Percentiles rank a stretch among this genome's conserved stretches.
phyloP scores from a whole-genome alignment of 2,888 invertebrate species.

The Ecdyonurus torrentis region DNA sequence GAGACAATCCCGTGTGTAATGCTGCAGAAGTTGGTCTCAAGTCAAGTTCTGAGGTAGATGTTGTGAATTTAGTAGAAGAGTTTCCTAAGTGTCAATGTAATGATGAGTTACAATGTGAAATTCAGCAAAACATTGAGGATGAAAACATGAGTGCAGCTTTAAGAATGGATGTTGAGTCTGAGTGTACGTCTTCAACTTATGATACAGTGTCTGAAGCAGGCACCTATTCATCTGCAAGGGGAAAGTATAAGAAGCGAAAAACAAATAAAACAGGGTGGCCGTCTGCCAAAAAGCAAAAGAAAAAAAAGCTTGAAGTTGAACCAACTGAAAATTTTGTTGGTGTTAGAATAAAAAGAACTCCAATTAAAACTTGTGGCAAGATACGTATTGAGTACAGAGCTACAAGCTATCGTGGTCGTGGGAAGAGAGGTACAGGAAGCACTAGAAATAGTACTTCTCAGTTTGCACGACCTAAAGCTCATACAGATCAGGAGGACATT shows the following conservation, averaged over 20 bases:
- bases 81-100: slow-evolving; percentile 8
- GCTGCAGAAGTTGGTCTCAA: background rate
- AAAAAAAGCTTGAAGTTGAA: background rate
- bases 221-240: background rate
- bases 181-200: slow-evolving; percentile 6
- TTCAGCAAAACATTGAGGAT: background rate
- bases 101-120: background rate
- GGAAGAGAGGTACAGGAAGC: background rate
- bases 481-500: background rate
- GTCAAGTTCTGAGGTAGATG: background rate
- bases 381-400: background rate
- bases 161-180: slow-evolving; percentile 5
- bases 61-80: slow-evolving; percentile 7
- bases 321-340: background rate
- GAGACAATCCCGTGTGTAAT: no score
- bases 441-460: background rate
- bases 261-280: slow-evolving; percentile 75
- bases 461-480: background rate
- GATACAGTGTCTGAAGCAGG: slow-evolving; percentile 10
- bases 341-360: background rate
- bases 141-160: no score
- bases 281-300: slow-evolving; percentile 22
- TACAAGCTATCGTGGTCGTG: background rate
- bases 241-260: slow-evolving; percentile 26
- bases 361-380: background rate